Evolutionary conservation across 2,113 vertebrate species (phyloP).

Genomic region (rat (Rattus norvegicus)): DNA sequence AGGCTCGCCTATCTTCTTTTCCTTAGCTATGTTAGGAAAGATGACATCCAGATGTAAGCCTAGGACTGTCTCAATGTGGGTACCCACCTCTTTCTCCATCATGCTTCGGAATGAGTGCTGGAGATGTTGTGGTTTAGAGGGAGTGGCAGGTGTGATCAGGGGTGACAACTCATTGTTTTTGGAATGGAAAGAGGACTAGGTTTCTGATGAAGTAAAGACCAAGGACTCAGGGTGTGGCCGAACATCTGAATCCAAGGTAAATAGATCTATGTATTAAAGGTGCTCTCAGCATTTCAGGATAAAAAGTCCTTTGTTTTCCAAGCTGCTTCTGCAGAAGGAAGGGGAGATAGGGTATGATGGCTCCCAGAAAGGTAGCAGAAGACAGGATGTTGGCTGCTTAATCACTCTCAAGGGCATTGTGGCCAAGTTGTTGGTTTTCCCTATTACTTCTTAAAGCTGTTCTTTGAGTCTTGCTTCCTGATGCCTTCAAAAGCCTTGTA

Average conservation of each 20-base stretch:
- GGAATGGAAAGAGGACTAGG: conserved; percentile 40
- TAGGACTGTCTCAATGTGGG: background rate
- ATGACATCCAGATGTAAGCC: background rate
- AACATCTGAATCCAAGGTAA: conserved; percentile 66
- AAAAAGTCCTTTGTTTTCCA: conserved; percentile 70
- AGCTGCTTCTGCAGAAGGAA: conserved; percentile 62
- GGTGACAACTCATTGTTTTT: conserved; percentile 61
- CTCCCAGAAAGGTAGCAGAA: conserved; percentile 53
- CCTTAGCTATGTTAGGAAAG: background rate
- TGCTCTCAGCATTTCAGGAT: conserved; percentile 18
- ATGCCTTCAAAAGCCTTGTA: background rate
- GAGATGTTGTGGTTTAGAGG: background rate
- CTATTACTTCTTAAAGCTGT: conserved; percentile 43
- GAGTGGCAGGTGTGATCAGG: conserved; percentile 2
- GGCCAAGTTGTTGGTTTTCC: conserved; percentile 7
- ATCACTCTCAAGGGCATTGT: conserved; percentile 11
- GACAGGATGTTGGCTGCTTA: background rate
- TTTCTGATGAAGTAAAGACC: conserved; percentile 72
- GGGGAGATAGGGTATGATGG: background rate
- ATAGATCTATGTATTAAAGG: conserved; percentile 56
- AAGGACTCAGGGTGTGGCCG: conserved; percentile 67
- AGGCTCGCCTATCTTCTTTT: background rate
- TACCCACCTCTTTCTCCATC: background rate
- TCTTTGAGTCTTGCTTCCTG: background rate
- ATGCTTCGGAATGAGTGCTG: background rate